Evolutionary conservation across 2,797 vertebrate genomes (phyloP), one percentile per base, ranked within the genome.

Genomic region (Taeniopygia guttata): DNA sequence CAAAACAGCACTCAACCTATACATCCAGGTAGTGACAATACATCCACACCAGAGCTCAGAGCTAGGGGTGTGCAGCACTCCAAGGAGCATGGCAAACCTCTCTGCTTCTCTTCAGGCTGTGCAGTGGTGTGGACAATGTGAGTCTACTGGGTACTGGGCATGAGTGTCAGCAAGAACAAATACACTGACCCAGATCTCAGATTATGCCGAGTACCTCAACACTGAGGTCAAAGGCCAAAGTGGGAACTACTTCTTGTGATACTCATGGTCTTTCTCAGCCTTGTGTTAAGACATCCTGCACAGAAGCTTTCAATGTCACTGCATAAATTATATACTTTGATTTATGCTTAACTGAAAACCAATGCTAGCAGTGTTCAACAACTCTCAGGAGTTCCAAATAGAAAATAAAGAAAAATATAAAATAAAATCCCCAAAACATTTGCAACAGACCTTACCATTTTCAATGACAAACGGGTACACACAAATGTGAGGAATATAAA

Each of bases 401-500:
- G 45, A 89, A 93, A 93, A 83, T 43, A 77, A 84, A 91, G 42
- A 54, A 56, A 59, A 91, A 94, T 90, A 75, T 20, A 79, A 91
- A 91, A 54, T n/a, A 30, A 89, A 93, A 84, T 25, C 8, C 46
- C 66, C 58, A 10, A 84, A 93, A 82, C 78, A 94, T 94, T 93
- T 84, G 70, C 70, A 93, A 91, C 49, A 95, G 78, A 46, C 87
- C 91, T 95, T 95, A 94, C 22, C 89, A 66, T 95, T 91, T 89
- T 89, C 58, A 92, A 7, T 55, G 72, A 93, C 85, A 96, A 93
- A 95, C 0, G 90, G 72, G 72, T 92, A 91, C 48, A 96, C 69
- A 95, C 51, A 96, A 90, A 88, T 0, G 74, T 67, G 87, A 96
- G 78, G 89, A 95, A 92, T 94, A 94, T n/a, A 93, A 95, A 95